A percentile compares a stretch with the other conserved stretches of the same genome.
phyloP scores from a whole-genome alignment of 2,113 vertebrate genomes.

The Cygnus buccinator region DNA sequence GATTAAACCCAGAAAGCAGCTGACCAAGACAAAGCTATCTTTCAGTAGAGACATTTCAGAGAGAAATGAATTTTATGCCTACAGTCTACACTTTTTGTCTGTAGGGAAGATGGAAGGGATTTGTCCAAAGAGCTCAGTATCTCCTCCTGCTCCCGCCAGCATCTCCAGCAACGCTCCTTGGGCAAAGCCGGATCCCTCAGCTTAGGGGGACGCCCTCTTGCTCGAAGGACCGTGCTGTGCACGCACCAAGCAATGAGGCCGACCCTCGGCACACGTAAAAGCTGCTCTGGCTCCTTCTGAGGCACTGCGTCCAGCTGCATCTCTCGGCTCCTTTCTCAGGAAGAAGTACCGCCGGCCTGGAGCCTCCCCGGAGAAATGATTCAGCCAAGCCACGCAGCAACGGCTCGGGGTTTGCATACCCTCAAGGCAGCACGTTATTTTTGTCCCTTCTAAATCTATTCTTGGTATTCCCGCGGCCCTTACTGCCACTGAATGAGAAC shows the following conservation, averaged over 20 bases:
- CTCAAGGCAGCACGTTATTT: slow-evolving; percentile 42
- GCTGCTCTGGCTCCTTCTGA: accelerated
- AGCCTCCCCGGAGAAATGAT: not conserved
- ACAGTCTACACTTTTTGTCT: not conserved
- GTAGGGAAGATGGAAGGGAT: not conserved
- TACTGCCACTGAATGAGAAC: not conserved
- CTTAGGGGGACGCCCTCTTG: not conserved
- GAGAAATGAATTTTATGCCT: not conserved
- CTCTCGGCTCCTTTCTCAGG: not conserved
- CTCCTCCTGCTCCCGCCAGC: not conserved
- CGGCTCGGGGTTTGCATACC: not conserved
- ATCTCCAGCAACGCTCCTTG: not conserved
- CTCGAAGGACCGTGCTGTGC: not conserved
- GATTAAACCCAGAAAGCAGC: slow-evolving; percentile 28
- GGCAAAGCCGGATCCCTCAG: not conserved
- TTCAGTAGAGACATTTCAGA: not conserved
- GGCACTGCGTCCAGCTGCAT: not conserved
- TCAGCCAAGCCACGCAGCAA: slow-evolving; percentile 10
- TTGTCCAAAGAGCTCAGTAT: not conserved
- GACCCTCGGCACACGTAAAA: not conserved
- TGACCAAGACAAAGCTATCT: slow-evolving; percentile 2
- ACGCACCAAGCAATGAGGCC: accelerated
- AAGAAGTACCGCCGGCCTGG: not conserved
- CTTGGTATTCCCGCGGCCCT: slow-evolving; percentile 27
- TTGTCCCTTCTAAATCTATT: slow-evolving; percentile 39